A percentile compares a stretch with the other conserved stretches of the same genome.
Evolutionary conservation across 2,888 invertebrate genomes (phyloP).

Genomic region (Bruchidius siliquastri): DNA sequence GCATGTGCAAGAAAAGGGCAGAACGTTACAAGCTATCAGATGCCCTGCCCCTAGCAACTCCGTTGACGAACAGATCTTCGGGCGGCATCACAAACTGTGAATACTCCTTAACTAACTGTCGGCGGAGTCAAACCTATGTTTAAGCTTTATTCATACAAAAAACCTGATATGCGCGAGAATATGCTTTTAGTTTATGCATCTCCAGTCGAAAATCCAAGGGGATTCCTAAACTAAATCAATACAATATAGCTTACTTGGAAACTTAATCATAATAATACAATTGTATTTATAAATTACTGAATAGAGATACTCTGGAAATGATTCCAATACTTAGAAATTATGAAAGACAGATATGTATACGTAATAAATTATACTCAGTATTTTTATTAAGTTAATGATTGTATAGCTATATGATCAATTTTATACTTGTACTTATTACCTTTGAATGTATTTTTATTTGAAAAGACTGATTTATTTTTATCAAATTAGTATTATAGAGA

Average conservation of each 20-base stretch:
- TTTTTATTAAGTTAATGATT: not conserved
- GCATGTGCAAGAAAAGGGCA: conserved; percentile 50
- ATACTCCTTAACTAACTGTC: not conserved
- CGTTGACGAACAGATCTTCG: not conserved
- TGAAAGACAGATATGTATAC: not conserved
- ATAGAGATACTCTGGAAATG: not conserved
- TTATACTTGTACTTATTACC: not conserved
- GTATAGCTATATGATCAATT: not conserved
- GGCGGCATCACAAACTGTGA: not conserved
- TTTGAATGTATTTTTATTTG: not conserved
- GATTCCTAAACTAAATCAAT: too few relatives aligned
- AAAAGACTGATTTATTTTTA: not conserved
- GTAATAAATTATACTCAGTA: not conserved
- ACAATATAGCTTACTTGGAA: too few relatives aligned
- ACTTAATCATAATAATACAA: too few relatives aligned
- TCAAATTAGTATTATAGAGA: not conserved
- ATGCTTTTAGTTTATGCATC: too few relatives aligned
- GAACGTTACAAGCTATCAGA: conserved; percentile 50
- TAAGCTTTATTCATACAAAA: too few relatives aligned
- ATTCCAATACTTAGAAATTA: not conserved
- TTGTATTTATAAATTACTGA: too few relatives aligned
- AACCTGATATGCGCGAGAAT: too few relatives aligned
- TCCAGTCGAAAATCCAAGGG: too few relatives aligned
- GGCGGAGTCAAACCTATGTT: not conserved
- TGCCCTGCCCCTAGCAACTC: conserved; percentile 30